A percentile compares a stretch with the other conserved stretches of the same genome.
These are phyloP conservation scores for Lochmaea crataegi DNA, from an alignment of 2,888 invertebrate species.

Conservation along the genomic window DNA sequence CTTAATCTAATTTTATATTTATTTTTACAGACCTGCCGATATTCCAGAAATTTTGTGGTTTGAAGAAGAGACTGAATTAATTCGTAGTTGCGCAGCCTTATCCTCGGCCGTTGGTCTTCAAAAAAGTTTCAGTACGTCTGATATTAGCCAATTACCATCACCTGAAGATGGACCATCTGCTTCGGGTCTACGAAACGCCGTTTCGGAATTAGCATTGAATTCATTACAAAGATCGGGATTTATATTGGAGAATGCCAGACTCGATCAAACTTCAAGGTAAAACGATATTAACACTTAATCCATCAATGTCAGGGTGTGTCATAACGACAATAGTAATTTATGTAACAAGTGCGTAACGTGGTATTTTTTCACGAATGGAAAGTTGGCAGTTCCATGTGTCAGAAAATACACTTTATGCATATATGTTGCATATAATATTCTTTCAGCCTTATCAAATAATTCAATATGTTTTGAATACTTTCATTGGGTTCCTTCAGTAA, in stretches of 20 bases:
- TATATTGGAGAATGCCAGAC: conserved; percentile 69
- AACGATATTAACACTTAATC: not conserved
- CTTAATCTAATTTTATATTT: not conserved
- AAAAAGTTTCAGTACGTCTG: conserved; percentile 85
- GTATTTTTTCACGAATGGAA: too few relatives aligned
- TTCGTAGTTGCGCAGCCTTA: conserved; percentile 82
- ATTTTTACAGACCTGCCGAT: conserved; percentile 67
- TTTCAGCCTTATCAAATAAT: too few relatives aligned
- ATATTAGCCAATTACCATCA: conserved; percentile 73
- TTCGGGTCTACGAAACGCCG: conserved; percentile 63
- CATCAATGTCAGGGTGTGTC: too few relatives aligned
- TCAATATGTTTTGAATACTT: too few relatives aligned
- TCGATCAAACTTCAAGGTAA: conserved; percentile 66
- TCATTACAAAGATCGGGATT: conserved; percentile 68
- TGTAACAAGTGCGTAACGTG: too few relatives aligned
- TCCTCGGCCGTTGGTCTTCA: conserved; percentile 85
- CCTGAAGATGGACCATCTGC: conserved; percentile 65
- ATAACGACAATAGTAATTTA: too few relatives aligned
- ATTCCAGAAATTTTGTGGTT: conserved; percentile 75
- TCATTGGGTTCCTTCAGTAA: too few relatives aligned
- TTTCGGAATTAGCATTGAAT: conserved; percentile 72
- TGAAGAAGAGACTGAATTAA: conserved; percentile 82
- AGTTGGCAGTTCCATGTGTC: too few relatives aligned
- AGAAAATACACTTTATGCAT: too few relatives aligned
- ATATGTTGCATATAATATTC: too few relatives aligned